A percentile compares a stretch with the other conserved stretches of the same genome.
These are phyloP conservation scores for Sycophila sp. DNA, from an alignment of 1,140 invertebrate genomes.

Conservation along the genomic window DNA sequence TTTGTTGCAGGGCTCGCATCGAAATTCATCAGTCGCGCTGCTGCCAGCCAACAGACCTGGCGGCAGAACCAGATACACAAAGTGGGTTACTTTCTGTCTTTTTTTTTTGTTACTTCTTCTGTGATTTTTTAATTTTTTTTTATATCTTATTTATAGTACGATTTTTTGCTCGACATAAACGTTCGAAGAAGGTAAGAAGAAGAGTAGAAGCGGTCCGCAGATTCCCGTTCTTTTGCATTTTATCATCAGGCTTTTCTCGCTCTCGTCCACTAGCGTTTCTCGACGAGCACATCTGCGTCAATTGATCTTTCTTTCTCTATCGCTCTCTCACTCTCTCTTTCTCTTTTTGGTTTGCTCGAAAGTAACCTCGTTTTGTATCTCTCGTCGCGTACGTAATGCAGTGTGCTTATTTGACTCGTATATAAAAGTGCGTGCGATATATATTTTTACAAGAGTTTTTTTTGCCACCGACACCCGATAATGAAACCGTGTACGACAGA, in stretches of 20 bases:
- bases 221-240: constrained; percentile 39
- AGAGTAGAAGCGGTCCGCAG: constrained; percentile 34
- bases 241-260: constrained; percentile 39
- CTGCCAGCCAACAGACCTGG: constrained; percentile 66
- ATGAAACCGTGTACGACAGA: constrained; percentile 61
- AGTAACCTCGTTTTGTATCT: constrained; percentile 27
- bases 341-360: not conserved
- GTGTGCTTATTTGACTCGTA: constrained; percentile 25
- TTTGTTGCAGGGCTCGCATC: constrained; percentile 89
- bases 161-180: constrained; percentile 22
- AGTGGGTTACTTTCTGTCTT: constrained; percentile 47
- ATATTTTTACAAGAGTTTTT: constrained; percentile 38
- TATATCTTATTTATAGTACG: not conserved
- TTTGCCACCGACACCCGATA: constrained; percentile 62
- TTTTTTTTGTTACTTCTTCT: constrained; percentile 44
- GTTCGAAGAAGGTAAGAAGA: constrained; percentile 38
- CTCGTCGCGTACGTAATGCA: constrained; percentile 21
- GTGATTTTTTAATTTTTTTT: constrained; percentile 31
- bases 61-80: constrained; percentile 66
- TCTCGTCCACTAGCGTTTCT: constrained; percentile 33
- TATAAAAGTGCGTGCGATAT: constrained; percentile 15
- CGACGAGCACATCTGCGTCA: constrained; percentile 28
- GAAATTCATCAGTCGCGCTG: constrained; percentile 79
- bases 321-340: constrained; percentile 20
- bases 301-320: constrained; percentile 28